Conservation (phyloP, 2,888 invertebrate species). For the Baccha elongata region DNA sequence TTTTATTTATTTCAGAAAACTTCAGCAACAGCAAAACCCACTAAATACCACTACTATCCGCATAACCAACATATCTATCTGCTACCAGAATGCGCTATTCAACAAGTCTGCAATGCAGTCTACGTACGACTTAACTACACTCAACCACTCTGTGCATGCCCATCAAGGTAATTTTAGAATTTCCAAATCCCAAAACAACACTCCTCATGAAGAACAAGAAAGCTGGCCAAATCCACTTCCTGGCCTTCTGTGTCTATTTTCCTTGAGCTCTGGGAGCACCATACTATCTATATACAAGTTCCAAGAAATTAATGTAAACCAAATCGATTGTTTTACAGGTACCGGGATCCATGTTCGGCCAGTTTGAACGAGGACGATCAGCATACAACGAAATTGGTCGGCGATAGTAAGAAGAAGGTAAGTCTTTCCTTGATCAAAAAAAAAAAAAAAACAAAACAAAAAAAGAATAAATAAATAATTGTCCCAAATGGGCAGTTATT, state of each 20-base stretch:
- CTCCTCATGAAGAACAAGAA: slow-evolving; percentile 7
- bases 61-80: slow-evolving; percentile 96
- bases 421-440: slow-evolving; percentile 75
- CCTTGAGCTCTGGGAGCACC: neutral
- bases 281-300: slow-evolving; percentile 32
- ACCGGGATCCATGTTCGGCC: slow-evolving; percentile 95
- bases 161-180: slow-evolving; percentile 84
- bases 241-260: slow-evolving; percentile 41
- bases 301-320: slow-evolving; percentile 57
- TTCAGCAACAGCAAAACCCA: slow-evolving; percentile 91
- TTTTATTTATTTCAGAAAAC: slow-evolving; percentile 86
- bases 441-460: neutral
- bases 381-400: slow-evolving; percentile 94
- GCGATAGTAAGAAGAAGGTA: slow-evolving; percentile 93
- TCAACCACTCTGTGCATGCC: slow-evolving; percentile 95
- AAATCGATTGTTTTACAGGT: slow-evolving; percentile 80
- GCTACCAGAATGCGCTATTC: slow-evolving; percentile 96
- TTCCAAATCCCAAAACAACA: slow-evolving; percentile 2
- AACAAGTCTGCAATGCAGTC: slow-evolving; percentile 96
- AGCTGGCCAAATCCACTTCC: slow-evolving; percentile 57
- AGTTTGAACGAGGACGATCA: slow-evolving; percentile 94
- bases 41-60: slow-evolving; percentile 96
- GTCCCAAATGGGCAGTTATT: slow-evolving; percentile 74
- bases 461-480: slow-evolving; percentile 75
- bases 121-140: slow-evolving; percentile 96